These are phyloP conservation scores for Paramisgurnus dabryanus DNA, from an alignment of 2,113 vertebrate genomes.

Conservation along the genomic window DNA sequence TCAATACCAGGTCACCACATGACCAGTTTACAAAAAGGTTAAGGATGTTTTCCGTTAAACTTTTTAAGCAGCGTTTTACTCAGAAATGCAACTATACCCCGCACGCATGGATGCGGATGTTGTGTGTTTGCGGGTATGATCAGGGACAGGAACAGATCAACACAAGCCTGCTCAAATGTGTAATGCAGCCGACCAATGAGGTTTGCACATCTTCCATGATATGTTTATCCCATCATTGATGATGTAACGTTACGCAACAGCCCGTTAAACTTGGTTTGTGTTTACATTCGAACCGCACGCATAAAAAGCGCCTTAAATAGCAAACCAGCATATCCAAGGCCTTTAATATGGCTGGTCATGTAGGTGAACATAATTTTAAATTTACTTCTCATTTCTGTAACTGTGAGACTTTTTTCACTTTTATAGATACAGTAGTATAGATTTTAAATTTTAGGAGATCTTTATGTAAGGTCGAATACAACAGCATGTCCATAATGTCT, in stretches of 20 bases:
- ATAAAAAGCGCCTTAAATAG: background rate
- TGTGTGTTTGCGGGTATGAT: constrained; percentile 33
- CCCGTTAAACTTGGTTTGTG: background rate
- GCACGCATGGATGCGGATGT: background rate
- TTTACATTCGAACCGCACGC: constrained; percentile 9
- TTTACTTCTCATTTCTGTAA: no score
- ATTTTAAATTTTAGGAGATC: no score
- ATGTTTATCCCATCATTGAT: constrained; percentile 38
- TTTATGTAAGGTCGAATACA: no score
- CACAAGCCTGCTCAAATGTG: constrained; percentile 32
- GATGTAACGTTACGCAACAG: constrained; percentile 32
- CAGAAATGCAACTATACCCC: background rate
- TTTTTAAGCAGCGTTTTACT: background rate
- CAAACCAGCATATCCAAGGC: no score
- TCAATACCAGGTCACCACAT: background rate
- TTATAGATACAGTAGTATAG: no score
- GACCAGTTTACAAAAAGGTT: background rate
- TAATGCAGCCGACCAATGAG: constrained; percentile 17
- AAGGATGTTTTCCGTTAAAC: background rate
- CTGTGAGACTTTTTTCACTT: no score
- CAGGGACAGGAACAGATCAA: constrained; percentile 44
- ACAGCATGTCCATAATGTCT: no score
- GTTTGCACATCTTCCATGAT: constrained; percentile 40
- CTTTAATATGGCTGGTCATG: no score
- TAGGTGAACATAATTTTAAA: no score